A percentile compares a stretch with the other conserved stretches of the same genome.
phyloP scores from a whole-genome alignment of 2,888 invertebrate species.

The Litoditis marina region DNA sequence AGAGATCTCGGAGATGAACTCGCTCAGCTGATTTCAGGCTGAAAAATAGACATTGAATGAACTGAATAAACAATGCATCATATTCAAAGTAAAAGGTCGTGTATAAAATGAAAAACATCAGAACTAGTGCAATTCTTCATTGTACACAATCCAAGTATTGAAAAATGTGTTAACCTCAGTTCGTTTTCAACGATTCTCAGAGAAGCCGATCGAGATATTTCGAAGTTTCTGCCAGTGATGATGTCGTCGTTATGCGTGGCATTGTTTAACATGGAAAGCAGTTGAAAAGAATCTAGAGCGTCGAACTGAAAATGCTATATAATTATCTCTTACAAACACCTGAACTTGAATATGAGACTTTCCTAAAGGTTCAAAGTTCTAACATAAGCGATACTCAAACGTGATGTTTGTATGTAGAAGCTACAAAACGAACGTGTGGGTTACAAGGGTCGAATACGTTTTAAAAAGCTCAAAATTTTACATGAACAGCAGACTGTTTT shows the following conservation, averaged over 20 bases:
- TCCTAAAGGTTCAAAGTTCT: too few relatives aligned
- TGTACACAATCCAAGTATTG: background rate
- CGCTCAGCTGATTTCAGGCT: slow-evolving; percentile 2
- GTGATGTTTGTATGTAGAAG: too few relatives aligned
- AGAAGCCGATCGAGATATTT: slow-evolving; percentile 38
- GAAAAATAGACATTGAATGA: background rate
- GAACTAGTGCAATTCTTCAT: background rate
- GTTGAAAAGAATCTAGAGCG: slow-evolving; percentile 31
- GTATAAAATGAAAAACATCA: background rate
- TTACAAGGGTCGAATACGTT: too few relatives aligned
- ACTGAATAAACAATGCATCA: too few relatives aligned
- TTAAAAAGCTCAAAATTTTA: background rate
- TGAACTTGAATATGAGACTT: too few relatives aligned
- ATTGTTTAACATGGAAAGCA: slow-evolving; percentile 31
- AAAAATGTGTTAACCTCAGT: slow-evolving; percentile 6
- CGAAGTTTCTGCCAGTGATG: slow-evolving; percentile 35
- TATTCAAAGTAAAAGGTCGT: too few relatives aligned
- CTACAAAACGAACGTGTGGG: too few relatives aligned
- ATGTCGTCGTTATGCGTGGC: slow-evolving; percentile 35
- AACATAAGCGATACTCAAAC: too few relatives aligned
- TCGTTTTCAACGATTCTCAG: slow-evolving; percentile 32
- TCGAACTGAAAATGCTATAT: slow-evolving; percentile 18
- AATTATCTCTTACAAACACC: too few relatives aligned
- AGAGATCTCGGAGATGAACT: slow-evolving; percentile 32
- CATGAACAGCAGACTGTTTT: too few relatives aligned